Evolutionary conservation across 2,797 vertebrate genomes (phyloP), one percentile per base, ranked within the genome.

Genomic region (Anisognathus igniventris): DNA sequence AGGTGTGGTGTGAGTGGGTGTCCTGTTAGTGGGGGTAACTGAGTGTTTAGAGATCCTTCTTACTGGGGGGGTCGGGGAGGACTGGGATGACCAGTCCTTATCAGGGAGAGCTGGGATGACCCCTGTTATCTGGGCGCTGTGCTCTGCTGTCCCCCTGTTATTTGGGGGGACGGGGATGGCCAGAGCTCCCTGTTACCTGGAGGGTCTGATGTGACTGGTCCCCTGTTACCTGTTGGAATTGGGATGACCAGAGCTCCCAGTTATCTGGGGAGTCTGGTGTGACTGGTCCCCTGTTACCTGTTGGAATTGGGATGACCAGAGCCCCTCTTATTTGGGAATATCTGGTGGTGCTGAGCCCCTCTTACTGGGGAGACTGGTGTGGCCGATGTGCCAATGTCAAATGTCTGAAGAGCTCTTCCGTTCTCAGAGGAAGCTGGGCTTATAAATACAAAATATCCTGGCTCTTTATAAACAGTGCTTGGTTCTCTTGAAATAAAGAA

Each of bases 61-160:
- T 24, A 2, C 0, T 37, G 27, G 4, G 25, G 31, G 14, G 8
- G 0, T 9, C 7, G 13, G 40, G n/a, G 19, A 35, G 28, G 18
- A 7, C 71, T 66, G 70, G 27, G 44, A 1, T 31, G 37, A 8
- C 5, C 53, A 13, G 22, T 45, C 44, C 44, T 45, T 45, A 23
- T 9, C 9, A 7, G 39, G 27, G 23, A 42, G 28, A 15, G 8
- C 62, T 67, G 71, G 45, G n/a, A 0, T n/a, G 53, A 7, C 5
- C 54, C 12, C n/a, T 35, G 22, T 54, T 28, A 12, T 2, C 11
- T 42, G 47, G 27, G 50, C 50, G 7, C 27, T 19, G 50, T 51
- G 48, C 27, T 50, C 6, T 50, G 7, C 5, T 28, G 37, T 37
- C 37, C 12, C 37, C 37, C 37, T 37, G 37, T 37, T 37, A 37